Base-by-base conservation (phyloP, 2,797 vertebrate genomes). In the Falco rusticolus region DNA sequence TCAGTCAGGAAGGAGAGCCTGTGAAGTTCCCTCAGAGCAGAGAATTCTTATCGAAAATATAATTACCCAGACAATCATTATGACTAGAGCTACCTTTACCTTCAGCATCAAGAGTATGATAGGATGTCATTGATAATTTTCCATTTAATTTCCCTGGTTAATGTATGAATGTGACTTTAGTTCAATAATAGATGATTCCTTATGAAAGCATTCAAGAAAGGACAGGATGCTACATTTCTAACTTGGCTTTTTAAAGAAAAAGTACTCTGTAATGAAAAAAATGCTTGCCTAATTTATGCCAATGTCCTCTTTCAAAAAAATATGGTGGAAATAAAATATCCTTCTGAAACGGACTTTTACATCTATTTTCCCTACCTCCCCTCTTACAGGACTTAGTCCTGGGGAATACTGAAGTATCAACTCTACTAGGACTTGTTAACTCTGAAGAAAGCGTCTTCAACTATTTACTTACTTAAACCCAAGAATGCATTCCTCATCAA, bases 401-500 rank as follows among this genome's bases (percentile, higher is more conserved):
- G 64, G 53, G 48, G 28, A 68, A 84, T 28, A 39, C 13, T 34
- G 15, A 87, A 28, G 11, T 24, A 68, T 41, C 72, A 60, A n/a
- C 43, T 54, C 34, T 24, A 57, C 61, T 0, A 51, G 20, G 31
- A 56, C 74, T 70, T 72, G 10, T 53, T 41, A 78, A 65, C 24
- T n/a, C 41, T 25, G 8, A 74, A 90, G 48, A 5, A 57, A 71
- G 14, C 1, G 0, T 21, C 53, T 74, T 53, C 29, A 64, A 31
- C 34, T 74, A 48, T 45, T 75, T 33, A 25, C 37, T 77, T 65
- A 37, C 31, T 45, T 24, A 53, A 75, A 31, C 47, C n/a, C 17
- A 53, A 76, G 47, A 95, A 91, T 45, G 87, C 90, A 80, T 43
- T 83, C 77, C 69, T 93, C 90, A 78, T 41, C 84, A 85, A 14